These are phyloP conservation scores for Platycheirus rosarum DNA, from an alignment of 2,888 invertebrate genomes.

Conservation along the genomic window DNA sequence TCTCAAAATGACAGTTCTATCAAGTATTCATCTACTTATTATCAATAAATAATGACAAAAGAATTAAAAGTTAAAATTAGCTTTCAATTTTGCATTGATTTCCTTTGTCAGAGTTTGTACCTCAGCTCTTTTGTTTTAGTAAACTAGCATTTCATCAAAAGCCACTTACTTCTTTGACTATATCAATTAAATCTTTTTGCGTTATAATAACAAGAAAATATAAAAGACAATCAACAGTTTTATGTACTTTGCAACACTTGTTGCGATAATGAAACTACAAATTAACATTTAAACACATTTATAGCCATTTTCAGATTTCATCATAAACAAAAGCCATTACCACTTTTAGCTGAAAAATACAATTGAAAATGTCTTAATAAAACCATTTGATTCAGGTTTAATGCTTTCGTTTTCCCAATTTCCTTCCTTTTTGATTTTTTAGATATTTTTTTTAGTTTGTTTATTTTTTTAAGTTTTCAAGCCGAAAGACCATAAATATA, in stretches of 20 bases:
- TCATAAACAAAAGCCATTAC: neutral
- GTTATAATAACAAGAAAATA: too few relatives aligned
- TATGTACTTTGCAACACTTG: too few relatives aligned
- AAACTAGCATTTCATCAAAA: too few relatives aligned
- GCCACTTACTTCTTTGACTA: too few relatives aligned
- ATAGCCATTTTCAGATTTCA: neutral
- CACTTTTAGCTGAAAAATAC: neutral
- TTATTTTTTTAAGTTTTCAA: neutral
- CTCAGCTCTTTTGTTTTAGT: constrained; percentile 36
- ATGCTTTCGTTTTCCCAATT: constrained; percentile 27
- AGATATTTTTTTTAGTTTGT: neutral
- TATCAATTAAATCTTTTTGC: too few relatives aligned
- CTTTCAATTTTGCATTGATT: constrained; percentile 1
- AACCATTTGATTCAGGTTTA: constrained; percentile 12
- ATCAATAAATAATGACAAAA: neutral
- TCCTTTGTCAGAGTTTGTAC: neutral
- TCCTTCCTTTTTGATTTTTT: constrained; percentile 14
- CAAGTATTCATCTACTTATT: too few relatives aligned
- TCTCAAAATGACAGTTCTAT: too few relatives aligned
- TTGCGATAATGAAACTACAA: too few relatives aligned
- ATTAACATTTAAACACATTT: constrained; percentile 2
- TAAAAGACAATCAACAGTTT: too few relatives aligned
- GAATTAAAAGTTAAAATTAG: neutral
- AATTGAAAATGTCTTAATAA: neutral
- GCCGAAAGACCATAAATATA: constrained; percentile 8